Conservation (phyloP, 1,140 invertebrate genomes). For the Lordiphosa mommai region DNA sequence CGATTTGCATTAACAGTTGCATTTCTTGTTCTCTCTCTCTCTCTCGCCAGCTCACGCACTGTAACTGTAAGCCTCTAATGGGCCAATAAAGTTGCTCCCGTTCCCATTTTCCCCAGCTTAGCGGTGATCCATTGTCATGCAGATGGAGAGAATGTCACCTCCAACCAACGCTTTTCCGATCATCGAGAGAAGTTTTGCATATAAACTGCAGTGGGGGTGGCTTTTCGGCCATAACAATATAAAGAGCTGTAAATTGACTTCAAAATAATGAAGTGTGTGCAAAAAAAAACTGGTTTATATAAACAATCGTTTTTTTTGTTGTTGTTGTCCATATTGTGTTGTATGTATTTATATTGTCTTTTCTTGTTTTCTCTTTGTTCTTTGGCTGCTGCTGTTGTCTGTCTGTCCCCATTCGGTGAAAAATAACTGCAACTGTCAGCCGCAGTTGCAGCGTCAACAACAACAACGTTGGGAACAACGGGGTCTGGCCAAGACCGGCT, state of each 20-base stretch:
- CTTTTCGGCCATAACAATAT: conserved; percentile 29
- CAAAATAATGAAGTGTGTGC: conserved; percentile 72
- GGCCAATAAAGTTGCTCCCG: conserved; percentile 55
- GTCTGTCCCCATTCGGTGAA: conserved; percentile 69
- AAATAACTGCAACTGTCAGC: conserved; percentile 75
- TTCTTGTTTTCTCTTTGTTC: conserved; percentile 76
- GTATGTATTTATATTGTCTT: conserved; percentile 44
- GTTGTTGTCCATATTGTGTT: conserved; percentile 12
- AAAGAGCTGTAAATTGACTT: conserved; percentile 9
- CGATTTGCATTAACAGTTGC: conserved; percentile 76
- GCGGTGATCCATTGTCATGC: conserved; percentile 62
- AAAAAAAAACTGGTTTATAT: conserved; percentile 73
- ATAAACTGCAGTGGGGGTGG: conserved; percentile 4
- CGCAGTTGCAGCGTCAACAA: conserved; percentile 28
- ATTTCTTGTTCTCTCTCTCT: conserved; percentile 61
- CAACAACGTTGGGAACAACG: background rate
- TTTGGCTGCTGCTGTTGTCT: conserved; percentile 27
- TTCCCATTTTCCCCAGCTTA: conserved; percentile 30
- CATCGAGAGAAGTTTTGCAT: background rate
- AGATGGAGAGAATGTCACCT: conserved; percentile 18
- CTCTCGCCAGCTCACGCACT: conserved; percentile 49
- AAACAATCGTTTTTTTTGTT: conserved; percentile 11
- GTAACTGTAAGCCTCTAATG: conserved; percentile 65
- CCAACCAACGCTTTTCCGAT: conserved; percentile 13
- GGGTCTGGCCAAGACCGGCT: conserved; percentile 5